Base-by-base conservation (phyloP, 2,797 vertebrate species). In the Eremophila alpestris region DNA sequence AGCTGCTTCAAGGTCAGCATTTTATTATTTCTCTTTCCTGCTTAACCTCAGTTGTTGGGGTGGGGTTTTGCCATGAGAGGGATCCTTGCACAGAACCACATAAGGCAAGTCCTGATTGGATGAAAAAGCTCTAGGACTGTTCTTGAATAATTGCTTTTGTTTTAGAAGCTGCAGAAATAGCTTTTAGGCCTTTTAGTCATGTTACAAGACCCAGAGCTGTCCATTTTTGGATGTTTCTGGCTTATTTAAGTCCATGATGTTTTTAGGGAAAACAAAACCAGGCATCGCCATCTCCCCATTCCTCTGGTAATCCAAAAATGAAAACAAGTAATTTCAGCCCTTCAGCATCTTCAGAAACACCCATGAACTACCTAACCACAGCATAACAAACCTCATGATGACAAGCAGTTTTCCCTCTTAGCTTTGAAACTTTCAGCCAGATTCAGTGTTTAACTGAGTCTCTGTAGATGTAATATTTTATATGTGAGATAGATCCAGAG, bases 1-100 rank as follows among this genome's bases (percentile, higher is more conserved):
- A 99, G 92, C 98, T 99, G 16, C 98, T 99, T 65, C 99, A 99
- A 97, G 99, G 99, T 99, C 46, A 46, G 45, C 27, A 52, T 62
- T 51, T 38, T 30, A 13, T 54, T 46, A 15, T 38, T 79, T 62
- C 27, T 46, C 15, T 62, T 24, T 46, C 14, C 27, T 58, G 18
- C 21, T 52, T 41, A 48, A 20, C 11, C 32, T 83, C 49, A 20
- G 2, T 46, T 41, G 7, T 4, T 32, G 34, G 43, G 7, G 5
- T 51, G 27, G 18, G 9, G 9, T 41, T 52, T 59, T 56, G 2
- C 16, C 24, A 1, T 23, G 22, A 52, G 27, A 8, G 7, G 2
- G 17, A 38, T 70, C n/a, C 38, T 59, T 80, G 58, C 16, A 45
- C 8, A 36, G 13, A 67, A 51, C 1, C 45, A 13, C 2, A 0